These are phyloP conservation scores for Tragelaphus eurycerus DNA, from an alignment of 2,797 vertebrate genomes.

Conservation along the genomic window DNA sequence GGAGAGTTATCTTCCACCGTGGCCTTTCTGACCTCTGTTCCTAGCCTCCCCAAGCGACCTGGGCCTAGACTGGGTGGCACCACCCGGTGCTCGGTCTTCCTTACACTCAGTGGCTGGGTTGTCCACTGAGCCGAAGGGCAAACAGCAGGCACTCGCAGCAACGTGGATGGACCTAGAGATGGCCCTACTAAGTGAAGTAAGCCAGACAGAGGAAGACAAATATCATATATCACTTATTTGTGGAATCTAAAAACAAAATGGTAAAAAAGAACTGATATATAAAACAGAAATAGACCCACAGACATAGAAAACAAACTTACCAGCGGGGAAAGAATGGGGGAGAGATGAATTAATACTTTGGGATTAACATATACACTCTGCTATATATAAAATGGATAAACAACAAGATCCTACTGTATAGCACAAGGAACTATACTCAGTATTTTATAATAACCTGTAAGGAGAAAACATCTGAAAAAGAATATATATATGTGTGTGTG, in stretches of 20 bases:
- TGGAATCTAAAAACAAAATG: background rate
- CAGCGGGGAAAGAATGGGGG: background rate
- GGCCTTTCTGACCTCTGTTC: background rate
- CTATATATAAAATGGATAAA: background rate
- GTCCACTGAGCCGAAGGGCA: slow-evolving; percentile 73
- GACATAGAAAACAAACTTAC: background rate
- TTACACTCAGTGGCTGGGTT: slow-evolving; percentile 65
- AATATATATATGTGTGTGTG: background rate
- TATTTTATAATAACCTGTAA: background rate
- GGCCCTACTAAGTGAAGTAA: background rate
- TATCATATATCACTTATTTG: too few relatives aligned
- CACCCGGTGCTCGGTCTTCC: slow-evolving; percentile 47
- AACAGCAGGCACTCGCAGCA: slow-evolving; percentile 60
- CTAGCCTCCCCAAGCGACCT: slow-evolving; percentile 1
- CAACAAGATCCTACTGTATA: background rate
- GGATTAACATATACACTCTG: background rate
- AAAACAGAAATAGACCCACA: background rate
- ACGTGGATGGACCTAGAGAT: background rate
- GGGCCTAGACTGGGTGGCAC: slow-evolving; percentile 5
- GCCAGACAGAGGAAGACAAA: background rate
- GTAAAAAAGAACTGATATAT: background rate
- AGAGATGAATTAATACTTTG: background rate
- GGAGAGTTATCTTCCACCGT: background rate
- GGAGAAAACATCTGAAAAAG: background rate
- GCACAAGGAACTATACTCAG: background rate